A percentile compares a stretch with the other conserved stretches of the same genome.
phyloP scores from a whole-genome alignment of 1,140 invertebrate species.

The Phthorimaea operculella region DNA sequence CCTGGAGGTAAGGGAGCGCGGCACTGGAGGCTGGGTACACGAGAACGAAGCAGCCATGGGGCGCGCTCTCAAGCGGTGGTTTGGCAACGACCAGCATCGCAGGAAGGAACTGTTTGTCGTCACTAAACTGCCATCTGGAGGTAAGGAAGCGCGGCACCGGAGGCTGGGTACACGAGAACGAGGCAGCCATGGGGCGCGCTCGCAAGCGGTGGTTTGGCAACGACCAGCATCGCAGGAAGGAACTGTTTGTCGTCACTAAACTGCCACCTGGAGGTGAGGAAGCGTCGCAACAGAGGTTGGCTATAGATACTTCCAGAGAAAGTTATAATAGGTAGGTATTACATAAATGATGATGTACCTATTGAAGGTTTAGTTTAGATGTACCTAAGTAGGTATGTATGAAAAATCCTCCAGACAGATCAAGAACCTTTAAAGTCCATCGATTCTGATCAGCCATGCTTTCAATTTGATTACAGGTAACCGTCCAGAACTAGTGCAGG shows the following conservation, averaged over 20 bases:
- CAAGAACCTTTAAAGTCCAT: no score
- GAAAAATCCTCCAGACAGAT: no score
- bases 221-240: conserved; percentile 73
- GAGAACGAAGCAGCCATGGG: conserved; percentile 74
- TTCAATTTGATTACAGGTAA: conserved; percentile 35
- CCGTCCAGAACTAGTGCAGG: conserved; percentile 68
- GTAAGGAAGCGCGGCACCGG: conserved; percentile 61
- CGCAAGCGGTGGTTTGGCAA: conserved; percentile 72
- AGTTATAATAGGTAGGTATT: no score
- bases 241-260: conserved; percentile 78
- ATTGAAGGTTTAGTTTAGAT: no score
- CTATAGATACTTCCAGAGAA: no score
- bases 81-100: conserved; percentile 71
- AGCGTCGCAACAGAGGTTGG: no score
- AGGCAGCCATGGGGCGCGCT: conserved; percentile 71
- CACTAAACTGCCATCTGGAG: conserved; percentile 70
- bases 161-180: conserved; percentile 76
- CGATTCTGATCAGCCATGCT: no score
- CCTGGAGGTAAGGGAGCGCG: conserved; percentile 34
- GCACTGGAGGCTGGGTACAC: conserved; percentile 75
- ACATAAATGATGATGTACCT: no score
- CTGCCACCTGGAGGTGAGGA: conserved; percentile 54
- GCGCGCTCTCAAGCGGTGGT: conserved; percentile 71
- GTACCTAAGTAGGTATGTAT: no score
- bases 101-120: conserved; percentile 77